phyloP scores from a whole-genome alignment of 2,888 invertebrate species.

The Pedicia rivosa region DNA sequence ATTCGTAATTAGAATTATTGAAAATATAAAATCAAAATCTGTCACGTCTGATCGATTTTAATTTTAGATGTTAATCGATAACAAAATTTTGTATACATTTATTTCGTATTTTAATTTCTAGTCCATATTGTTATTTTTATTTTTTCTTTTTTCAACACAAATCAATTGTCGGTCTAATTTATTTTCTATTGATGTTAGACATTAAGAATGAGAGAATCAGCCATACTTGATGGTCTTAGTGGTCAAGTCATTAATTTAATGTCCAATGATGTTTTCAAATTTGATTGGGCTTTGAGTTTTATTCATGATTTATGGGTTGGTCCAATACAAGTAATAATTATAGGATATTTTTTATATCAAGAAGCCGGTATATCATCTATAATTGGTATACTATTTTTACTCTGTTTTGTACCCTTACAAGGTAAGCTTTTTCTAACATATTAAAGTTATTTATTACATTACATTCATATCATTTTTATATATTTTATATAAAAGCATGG shows the following conservation, averaged over 20 bases:
- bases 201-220: slow-evolving; percentile 8
- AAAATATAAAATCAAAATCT: not conserved
- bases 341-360: slow-evolving; percentile 55
- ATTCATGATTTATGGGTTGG: slow-evolving; percentile 71
- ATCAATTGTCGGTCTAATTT: too few species aligned
- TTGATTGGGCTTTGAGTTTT: slow-evolving; percentile 67
- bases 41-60: not conserved
- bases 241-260: slow-evolving; percentile 48
- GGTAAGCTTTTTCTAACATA: slow-evolving; percentile 23
- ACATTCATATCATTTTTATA: too few species aligned
- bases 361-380: slow-evolving; percentile 40
- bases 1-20: not conserved
- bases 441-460: too few species aligned
- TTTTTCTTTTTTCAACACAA: too few species aligned
- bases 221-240: slow-evolving; percentile 6
- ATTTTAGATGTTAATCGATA: not conserved
- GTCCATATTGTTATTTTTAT: too few species aligned
- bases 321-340: slow-evolving; percentile 59
- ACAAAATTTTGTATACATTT: too few species aligned
- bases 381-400: slow-evolving; percentile 40
- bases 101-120: too few species aligned
- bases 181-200: too few species aligned
- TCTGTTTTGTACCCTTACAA: slow-evolving; percentile 45
- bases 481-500: slow-evolving; percentile 2
- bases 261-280: slow-evolving; percentile 75